Percentiles rank a stretch among this genome's conserved stretches.
Conservation (phyloP, 2,888 invertebrate species). For the Cylloceria caligata region DNA sequence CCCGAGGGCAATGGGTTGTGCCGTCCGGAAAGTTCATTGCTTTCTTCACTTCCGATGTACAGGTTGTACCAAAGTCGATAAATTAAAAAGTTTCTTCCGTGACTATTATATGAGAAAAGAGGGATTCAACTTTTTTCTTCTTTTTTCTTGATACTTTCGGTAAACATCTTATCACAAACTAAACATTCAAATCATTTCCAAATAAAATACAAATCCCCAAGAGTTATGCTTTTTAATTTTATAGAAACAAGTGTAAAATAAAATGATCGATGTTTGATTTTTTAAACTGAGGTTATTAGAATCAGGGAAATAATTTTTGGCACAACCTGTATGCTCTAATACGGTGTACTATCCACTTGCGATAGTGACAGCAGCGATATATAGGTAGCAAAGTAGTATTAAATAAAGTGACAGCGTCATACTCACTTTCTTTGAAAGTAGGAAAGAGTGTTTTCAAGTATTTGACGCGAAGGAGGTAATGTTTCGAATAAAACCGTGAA, state of each 20-base stretch:
- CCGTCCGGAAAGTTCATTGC: conserved; percentile 14
- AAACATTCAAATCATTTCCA: neutral
- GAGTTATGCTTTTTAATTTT: neutral
- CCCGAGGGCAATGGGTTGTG: conserved; percentile 6
- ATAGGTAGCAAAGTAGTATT: conserved; percentile 2
- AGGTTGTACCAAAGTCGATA: neutral
- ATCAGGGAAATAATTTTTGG: neutral
- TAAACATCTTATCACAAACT: too few relatives aligned
- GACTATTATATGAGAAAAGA: too few relatives aligned
- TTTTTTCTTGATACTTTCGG: neutral
- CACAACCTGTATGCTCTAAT: neutral
- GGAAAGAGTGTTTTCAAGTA: conserved; percentile 20
- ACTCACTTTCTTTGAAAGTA: conserved; percentile 13
- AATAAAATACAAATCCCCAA: neutral
- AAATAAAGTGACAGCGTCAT: conserved; percentile 7
- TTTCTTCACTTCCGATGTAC: neutral
- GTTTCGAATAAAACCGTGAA: conserved; percentile 6
- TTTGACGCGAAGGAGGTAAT: conserved; percentile 6
- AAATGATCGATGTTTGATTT: neutral
- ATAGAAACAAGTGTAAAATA: neutral
- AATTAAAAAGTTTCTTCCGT: neutral
- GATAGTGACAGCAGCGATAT: conserved; percentile 14
- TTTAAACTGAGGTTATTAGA: neutral
- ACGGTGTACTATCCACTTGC: neutral
- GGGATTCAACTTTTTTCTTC: neutral